Percentiles rank a stretch among this genome's conserved stretches.
These are phyloP conservation scores for Prietella phreatophila DNA, from an alignment of 2,113 vertebrate genomes.

Conservation along the genomic window DNA sequence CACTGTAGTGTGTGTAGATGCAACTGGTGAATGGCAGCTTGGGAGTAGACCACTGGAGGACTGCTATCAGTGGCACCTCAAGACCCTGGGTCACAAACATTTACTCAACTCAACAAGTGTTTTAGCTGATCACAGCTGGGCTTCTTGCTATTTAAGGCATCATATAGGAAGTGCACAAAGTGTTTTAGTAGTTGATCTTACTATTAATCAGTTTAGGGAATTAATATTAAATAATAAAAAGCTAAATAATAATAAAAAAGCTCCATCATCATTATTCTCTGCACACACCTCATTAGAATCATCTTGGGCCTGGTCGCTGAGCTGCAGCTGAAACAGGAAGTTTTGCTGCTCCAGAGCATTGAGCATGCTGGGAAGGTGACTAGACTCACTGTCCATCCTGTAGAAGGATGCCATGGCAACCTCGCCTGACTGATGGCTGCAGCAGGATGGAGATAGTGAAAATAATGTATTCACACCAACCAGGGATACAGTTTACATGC, in stretches of 20 bases:
- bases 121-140: neutral
- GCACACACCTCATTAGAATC: conserved; percentile 77
- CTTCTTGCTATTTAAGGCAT: neutral
- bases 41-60: conserved; percentile 89
- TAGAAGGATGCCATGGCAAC: conserved; percentile 83
- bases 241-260: neutral
- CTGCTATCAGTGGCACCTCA: conserved; percentile 88
- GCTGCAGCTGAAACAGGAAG: conserved; percentile 85
- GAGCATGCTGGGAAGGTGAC: conserved; percentile 78
- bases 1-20: conserved; percentile 91
- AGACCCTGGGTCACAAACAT: conserved; percentile 74
- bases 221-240: neutral
- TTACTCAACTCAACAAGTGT: neutral
- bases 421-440: conserved; percentile 84
- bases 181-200: neutral
- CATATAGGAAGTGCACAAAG: neutral
- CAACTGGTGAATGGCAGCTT: conserved; percentile 89
- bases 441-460: neutral
- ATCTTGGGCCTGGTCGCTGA: conserved; percentile 73
- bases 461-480: neutral
- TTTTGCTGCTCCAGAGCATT: conserved; percentile 85
- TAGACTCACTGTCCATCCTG: conserved; percentile 70
- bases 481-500: neutral
- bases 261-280: neutral
- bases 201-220: neutral